A percentile compares a stretch with the other conserved stretches of the same genome.
phyloP scores from a whole-genome alignment of 2,888 invertebrate genomes.

The Xestia c-nigrum region DNA sequence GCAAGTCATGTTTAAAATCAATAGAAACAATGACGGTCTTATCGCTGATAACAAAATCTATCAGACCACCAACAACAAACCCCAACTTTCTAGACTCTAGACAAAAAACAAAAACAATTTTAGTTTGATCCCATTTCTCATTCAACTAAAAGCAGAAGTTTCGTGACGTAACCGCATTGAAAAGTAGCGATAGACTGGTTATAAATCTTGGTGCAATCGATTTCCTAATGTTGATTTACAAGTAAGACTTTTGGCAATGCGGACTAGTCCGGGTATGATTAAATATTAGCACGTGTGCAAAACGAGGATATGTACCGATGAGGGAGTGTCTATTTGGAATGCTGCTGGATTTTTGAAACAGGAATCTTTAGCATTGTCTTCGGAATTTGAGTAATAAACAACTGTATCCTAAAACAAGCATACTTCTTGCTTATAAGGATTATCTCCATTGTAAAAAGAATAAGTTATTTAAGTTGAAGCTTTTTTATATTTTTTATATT shows the following conservation, averaged over 20 bases:
- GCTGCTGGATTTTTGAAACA: neutral
- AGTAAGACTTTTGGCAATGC: conserved; percentile 34
- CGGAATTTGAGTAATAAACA: neutral
- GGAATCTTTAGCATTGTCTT: neutral
- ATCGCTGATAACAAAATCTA: neutral
- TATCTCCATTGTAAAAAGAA: too few species aligned
- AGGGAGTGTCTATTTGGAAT: neutral
- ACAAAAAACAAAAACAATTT: neutral
- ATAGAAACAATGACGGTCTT: too few species aligned
- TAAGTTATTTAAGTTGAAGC: too few species aligned
- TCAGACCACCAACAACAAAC: neutral
- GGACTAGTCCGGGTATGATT: conserved; percentile 10
- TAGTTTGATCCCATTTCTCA: conserved; percentile 6
- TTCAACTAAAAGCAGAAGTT: conserved; percentile 10
- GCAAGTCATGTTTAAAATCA: neutral
- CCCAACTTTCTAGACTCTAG: neutral
- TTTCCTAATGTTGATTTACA: conserved; percentile 43
- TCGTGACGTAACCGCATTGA: conserved; percentile 31
- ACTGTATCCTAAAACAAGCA: too few species aligned
- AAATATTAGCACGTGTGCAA: conserved; percentile 32
- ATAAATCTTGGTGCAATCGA: conserved; percentile 43
- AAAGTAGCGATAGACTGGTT: neutral
- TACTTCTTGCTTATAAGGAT: too few species aligned
- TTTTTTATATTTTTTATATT: neutral
- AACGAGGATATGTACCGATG: conserved; percentile 13